Evolutionary conservation across 2,113 vertebrate genomes (phyloP), one percentile per base, ranked within the genome.

Genomic region (Takifugu bimaculatus): DNA sequence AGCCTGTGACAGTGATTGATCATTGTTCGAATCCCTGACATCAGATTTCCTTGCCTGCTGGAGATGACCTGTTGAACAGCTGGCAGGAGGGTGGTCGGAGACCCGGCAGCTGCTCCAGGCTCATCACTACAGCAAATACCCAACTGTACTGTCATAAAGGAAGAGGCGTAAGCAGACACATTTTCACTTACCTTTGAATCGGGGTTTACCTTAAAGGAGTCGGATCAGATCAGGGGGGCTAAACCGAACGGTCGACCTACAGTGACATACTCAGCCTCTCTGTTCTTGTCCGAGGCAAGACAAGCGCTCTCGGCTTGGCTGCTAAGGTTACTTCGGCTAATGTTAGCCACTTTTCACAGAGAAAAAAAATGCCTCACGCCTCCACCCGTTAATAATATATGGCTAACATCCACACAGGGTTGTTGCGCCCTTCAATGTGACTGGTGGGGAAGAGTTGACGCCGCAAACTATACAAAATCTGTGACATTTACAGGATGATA

Each of bases 21-120:
- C 43, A 3, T 13, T 57, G 68, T 57, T 61, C 9, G 26, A 9
- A 26, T 13, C 1, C 3, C 15, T 49, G 1, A 51, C 6, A 51
- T 59, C 32, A 51, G 11, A 52, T 20, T 62, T 3, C 2, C 4
- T 47, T 13, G 25, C 12, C 42, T 50, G 56, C 53, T 59, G 43
- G 52, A 54, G 29, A 2, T 13, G 57, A 87, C 85, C 77, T 83
- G 80, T 80, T 83, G 78, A 79, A 68, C 51, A 43, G 48, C 56
- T 48, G 56, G 51, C 47, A 57, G 55, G 57, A 55, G 49, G 58
- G 6, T 53, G 39, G 43, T 13, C 0, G 52, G 59, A 45, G 39
- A 49, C 35, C 44, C 5, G 26, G 35, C 67, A 73, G 69, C 73
- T 70, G 65, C 35, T 44, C 10, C 2, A 42, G 3, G 9, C 4